Conservation (phyloP, 2,888 invertebrate genomes). For the Scaeva pyrastri region DNA sequence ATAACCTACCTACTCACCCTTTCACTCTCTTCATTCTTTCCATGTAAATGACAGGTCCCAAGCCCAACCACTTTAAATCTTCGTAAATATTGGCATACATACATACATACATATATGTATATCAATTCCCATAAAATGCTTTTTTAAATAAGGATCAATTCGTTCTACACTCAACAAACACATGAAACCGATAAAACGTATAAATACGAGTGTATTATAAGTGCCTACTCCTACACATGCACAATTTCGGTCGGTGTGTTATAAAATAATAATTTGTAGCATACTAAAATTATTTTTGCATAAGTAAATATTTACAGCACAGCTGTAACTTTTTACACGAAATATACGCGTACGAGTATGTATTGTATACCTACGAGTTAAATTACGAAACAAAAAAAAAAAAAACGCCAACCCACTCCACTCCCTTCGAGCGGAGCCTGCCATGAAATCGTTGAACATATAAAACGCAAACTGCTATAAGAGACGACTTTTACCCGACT, state of each 20-base stretch:
- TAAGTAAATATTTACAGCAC: conserved; percentile 61
- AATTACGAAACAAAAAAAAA: conserved; percentile 18
- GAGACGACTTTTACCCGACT: conserved; percentile 54
- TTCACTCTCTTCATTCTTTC: no score
- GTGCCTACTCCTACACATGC: background rate
- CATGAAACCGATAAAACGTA: background rate
- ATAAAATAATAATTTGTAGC: conserved; percentile 37
- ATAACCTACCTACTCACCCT: no score
- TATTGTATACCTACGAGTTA: background rate
- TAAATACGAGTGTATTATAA: background rate
- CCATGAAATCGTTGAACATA: conserved; percentile 26
- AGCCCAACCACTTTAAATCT: no score
- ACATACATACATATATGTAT: no score
- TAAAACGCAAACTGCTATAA: conserved; percentile 31
- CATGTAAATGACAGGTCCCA: no score
- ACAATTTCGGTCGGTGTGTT: background rate
- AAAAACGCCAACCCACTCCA: background rate
- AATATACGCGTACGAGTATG: background rate
- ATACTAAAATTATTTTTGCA: conserved; percentile 51
- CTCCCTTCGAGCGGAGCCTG: background rate
- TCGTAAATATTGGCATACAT: no score
- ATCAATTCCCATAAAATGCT: conserved; percentile 5
- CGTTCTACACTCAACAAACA: conserved; percentile 21
- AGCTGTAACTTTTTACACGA: conserved; percentile 49
- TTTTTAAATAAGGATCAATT: conserved; percentile 17